Base-by-base conservation (phyloP, 2,888 invertebrate genomes). In the Gymnocheta viridis region DNA sequence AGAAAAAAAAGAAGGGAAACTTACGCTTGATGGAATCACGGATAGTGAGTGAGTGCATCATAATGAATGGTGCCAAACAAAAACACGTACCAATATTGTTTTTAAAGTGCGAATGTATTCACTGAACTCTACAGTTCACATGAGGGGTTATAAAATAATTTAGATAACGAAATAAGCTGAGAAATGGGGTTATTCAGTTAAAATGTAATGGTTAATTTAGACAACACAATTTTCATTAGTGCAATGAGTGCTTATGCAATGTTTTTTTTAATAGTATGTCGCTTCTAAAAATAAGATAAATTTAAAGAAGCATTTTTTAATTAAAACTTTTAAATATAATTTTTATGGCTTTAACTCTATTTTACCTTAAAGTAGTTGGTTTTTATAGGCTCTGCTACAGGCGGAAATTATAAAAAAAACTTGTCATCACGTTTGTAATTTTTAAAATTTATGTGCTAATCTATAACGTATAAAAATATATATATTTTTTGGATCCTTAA, bases 41-140 rank as follows among this genome's bases (percentile, higher is more conserved):
- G 10, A 54, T 32, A 49, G 4, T 14, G 22, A 60, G 32, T 27
- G 51, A 5, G 32, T 29, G 49, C 38, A 51, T 19, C 17, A 29
- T 29, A 19, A 14, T 27, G 54, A 49, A 67, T 51, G 51, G 51
- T 51, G 51, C 19, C 35, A 58, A 27, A 10, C 12, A 41, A 29
- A 51, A n/a, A 41, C 17, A 58, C 22, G 32, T 32, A 22, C 24
- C 24, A 9, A 9, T 44, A 35, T 32, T 56, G 32, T 66, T 7
- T 49, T 19, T 24, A 67, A 60, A 47, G 10, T 49, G 17, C 24
- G 32, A 62, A 35, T 24, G 10, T 49, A 62, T 73, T 60, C 49
- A 73, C 38, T 73, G 73, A 73, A 73, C 60, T 74, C 19, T 29
- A 35, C 41, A 38, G 24, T 62, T 73, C 49, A 51, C 62, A 51